Percentiles rank a stretch among this genome's conserved stretches.
These are phyloP conservation scores for Myocastor coypus DNA, from an alignment of 2,113 vertebrate genomes.

Conservation along the genomic window DNA sequence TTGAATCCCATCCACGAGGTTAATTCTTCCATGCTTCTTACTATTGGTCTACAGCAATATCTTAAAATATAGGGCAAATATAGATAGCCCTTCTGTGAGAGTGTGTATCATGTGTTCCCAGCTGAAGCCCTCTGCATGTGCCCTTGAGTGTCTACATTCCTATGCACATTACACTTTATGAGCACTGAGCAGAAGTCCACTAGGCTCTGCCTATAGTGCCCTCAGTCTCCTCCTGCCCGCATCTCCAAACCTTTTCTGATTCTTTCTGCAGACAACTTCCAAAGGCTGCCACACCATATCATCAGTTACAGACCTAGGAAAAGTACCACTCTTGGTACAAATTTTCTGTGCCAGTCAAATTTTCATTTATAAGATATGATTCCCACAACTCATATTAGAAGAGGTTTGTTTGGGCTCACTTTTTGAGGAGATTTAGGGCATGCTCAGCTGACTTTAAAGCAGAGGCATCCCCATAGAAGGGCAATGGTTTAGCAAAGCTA, in stretches of 20 bases:
- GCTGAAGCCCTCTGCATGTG: neutral
- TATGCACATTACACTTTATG: neutral
- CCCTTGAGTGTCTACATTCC: neutral
- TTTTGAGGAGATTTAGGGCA: neutral
- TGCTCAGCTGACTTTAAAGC: neutral
- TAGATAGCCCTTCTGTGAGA: neutral
- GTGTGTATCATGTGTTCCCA: neutral
- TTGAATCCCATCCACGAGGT: neutral
- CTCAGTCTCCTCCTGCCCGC: neutral
- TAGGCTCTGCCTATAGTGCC: neutral
- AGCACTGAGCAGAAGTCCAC: neutral
- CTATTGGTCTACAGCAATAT: neutral
- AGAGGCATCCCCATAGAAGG: neutral
- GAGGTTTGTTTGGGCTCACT: neutral
- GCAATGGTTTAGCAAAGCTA: neutral
- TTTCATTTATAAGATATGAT: neutral
- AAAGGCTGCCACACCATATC: neutral
- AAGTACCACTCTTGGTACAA: neutral
- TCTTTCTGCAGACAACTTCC: neutral
- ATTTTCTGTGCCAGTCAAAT: neutral
- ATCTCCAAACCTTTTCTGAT: neutral
- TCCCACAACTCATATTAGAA: neutral
- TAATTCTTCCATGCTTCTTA: neutral
- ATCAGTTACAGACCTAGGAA: neutral
- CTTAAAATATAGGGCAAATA: neutral